phyloP scores from a whole-genome alignment of 2,888 invertebrate species.

The Tridacna crocea region DNA sequence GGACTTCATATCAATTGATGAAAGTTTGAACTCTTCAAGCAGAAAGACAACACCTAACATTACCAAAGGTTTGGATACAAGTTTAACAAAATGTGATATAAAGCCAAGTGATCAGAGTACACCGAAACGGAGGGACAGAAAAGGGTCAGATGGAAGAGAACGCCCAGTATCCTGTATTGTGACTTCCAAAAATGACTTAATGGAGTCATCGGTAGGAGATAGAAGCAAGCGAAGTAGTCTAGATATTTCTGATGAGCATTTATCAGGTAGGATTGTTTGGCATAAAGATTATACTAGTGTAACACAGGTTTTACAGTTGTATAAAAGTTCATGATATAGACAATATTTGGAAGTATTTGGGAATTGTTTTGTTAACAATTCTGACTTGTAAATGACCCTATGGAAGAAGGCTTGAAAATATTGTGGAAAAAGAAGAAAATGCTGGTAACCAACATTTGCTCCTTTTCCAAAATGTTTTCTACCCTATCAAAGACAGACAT shows the following conservation, averaged over 20 bases:
- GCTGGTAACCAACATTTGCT: too few relatives aligned
- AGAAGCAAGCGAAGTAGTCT: conserved; percentile 69
- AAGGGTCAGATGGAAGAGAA: conserved; percentile 62
- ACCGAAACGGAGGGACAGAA: conserved; percentile 45
- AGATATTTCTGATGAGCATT: conserved; percentile 71
- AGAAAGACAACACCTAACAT: conserved; percentile 22
- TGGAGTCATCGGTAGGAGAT: conserved; percentile 60
- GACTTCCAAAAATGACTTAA: conserved; percentile 60
- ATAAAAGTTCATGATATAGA: too few relatives aligned
- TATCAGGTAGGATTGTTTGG: conserved; percentile 56
- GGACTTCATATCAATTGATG: conserved; percentile 58
- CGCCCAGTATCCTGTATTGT: conserved; percentile 75
- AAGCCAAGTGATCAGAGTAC: conserved; percentile 59
- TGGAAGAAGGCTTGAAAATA: too few relatives aligned
- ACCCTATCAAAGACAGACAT: too few relatives aligned
- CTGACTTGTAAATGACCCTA: too few relatives aligned
- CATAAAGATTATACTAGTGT: background rate
- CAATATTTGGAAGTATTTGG: too few relatives aligned
- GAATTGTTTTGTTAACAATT: too few relatives aligned
- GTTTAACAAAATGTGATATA: conserved; percentile 42
- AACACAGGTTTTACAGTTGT: too few relatives aligned
- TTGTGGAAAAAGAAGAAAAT: too few relatives aligned
- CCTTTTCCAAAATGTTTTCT: too few relatives aligned
- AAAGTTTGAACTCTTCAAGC: conserved; percentile 26
- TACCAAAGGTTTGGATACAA: conserved; percentile 44